Base-by-base conservation (phyloP, 2,113 vertebrate species). In the Brachyhypopomus occidentalis region DNA sequence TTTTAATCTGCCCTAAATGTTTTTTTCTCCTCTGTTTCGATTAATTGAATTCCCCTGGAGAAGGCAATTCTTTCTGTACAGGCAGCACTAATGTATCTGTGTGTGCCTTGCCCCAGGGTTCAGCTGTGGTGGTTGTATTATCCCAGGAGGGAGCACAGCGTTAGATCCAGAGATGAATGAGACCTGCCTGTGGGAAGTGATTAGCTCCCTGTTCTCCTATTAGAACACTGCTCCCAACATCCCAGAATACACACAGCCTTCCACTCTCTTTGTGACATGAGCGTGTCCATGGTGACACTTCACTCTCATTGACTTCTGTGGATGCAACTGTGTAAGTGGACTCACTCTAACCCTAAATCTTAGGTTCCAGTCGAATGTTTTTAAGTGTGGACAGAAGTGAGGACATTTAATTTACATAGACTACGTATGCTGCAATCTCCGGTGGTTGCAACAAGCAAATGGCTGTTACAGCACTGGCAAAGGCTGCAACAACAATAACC, bases 141-240 rank as follows among this genome's bases (percentile, higher is more conserved):
- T 9, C 67, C 67, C 62, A 20, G 58, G 36, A 63, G 64, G 73
- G 58, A 71, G 62, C 55, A 22, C 27, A 36, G 23, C 36, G 58
- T 81, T 83, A 71, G 78, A 78, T 75, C 34, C 63, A 23, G 63
- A 66, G 71, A 77, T 78, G 45, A 59, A 83, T 75, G 82, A 83
- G 62, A 73, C 48, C 23, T 38, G 70, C 62, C 70, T 58, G 72
- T 77, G 20, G 64, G 59, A 12, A 70, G 12, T 74, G 30, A 74
- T 77, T 80, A 80, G 69, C 38, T 72, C 64, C 45, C 71, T 86
- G 62, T 77, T 72, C 78, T 77, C 41, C 14, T 41, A 58, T 67
- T 77, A 77, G 56, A 72, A 78, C 48, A 30, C 38, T 23, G 36
- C 58, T 75, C 63, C 62, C 82, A 75, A 62, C 67, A 77, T 25